phyloP scores from a whole-genome alignment of 2,113 vertebrate genomes.

The Scalopus aquaticus region DNA sequence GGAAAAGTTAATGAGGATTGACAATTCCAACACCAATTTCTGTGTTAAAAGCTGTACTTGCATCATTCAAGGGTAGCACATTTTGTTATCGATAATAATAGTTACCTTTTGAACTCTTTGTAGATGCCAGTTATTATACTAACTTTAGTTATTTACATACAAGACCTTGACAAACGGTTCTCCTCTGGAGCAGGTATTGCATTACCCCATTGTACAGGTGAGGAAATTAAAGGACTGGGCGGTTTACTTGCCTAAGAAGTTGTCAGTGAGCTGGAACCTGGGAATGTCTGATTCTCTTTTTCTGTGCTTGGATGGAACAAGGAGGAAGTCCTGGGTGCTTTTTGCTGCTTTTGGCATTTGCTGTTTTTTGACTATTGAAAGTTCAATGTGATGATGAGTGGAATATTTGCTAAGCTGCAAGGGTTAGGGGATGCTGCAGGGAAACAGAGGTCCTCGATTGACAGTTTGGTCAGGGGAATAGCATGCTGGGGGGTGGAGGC shows the following conservation, averaged over 20 bases:
- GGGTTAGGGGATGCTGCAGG: not conserved
- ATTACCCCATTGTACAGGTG: not conserved
- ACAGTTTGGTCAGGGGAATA: not conserved
- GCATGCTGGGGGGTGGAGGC: fast-evolving
- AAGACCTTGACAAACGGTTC: not conserved
- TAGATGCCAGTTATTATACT: not conserved
- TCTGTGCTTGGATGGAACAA: not conserved
- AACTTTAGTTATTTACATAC: not conserved
- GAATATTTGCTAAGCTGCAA: not conserved
- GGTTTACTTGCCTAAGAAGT: not conserved
- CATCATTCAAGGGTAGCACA: not conserved
- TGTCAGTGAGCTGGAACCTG: not conserved
- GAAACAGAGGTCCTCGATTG: not conserved
- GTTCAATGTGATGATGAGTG: not conserved
- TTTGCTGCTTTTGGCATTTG: not conserved
- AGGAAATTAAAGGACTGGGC: not conserved
- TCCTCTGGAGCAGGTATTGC: not conserved
- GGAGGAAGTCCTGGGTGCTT: not conserved
- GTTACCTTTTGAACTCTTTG: not conserved
- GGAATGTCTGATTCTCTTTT: not conserved
- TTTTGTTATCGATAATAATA: not conserved
- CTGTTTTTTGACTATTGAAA: not conserved
- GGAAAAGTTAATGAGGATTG: not conserved
- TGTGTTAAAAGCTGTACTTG: constrained; percentile 9
- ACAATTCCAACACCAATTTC: not conserved